These are phyloP conservation scores for Seison nebaliae DNA, from an alignment of 1,140 invertebrate genomes.

Conservation along the genomic window DNA sequence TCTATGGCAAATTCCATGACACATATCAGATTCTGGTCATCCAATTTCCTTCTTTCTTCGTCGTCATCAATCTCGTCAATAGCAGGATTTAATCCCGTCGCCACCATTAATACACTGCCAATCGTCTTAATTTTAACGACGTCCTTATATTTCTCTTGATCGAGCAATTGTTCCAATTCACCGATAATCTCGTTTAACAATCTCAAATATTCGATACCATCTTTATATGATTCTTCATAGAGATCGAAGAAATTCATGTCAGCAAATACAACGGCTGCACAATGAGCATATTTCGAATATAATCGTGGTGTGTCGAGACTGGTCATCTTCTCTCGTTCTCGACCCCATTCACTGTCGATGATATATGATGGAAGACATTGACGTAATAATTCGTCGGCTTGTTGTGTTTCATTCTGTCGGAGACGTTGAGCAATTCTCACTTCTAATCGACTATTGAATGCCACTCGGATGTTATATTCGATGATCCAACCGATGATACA, in stretches of 20 bases:
- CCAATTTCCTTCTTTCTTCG: too few species aligned
- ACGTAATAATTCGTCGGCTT: too few species aligned
- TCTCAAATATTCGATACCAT: constrained; percentile 54
- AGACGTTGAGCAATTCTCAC: too few species aligned
- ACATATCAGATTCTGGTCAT: constrained; percentile 1
- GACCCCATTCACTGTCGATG: too few species aligned
- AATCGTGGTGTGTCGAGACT: constrained; percentile 2
- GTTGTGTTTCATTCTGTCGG: too few species aligned
- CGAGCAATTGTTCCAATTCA: constrained; percentile 71
- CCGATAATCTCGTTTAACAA: constrained; percentile 74
- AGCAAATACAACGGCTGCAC: constrained; percentile 72
- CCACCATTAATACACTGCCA: constrained; percentile 84
- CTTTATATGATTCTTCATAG: constrained; percentile 71
- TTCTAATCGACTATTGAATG: too few species aligned
- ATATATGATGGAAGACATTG: too few species aligned
- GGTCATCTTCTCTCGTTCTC: too few species aligned
- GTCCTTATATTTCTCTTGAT: constrained; percentile 48
- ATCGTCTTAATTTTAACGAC: constrained; percentile 96
- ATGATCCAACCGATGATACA: too few species aligned
- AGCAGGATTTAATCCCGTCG: constrained; percentile 59
- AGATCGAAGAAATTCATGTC: constrained; percentile 83
- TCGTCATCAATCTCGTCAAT: constrained; percentile 30
- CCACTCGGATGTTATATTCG: too few species aligned
- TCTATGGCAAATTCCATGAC: constrained; percentile 41
- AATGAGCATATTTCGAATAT: constrained; percentile 74